Evolutionary conservation across 2,113 vertebrate species (phyloP).

Genomic region (Clarias batrachus): DNA sequence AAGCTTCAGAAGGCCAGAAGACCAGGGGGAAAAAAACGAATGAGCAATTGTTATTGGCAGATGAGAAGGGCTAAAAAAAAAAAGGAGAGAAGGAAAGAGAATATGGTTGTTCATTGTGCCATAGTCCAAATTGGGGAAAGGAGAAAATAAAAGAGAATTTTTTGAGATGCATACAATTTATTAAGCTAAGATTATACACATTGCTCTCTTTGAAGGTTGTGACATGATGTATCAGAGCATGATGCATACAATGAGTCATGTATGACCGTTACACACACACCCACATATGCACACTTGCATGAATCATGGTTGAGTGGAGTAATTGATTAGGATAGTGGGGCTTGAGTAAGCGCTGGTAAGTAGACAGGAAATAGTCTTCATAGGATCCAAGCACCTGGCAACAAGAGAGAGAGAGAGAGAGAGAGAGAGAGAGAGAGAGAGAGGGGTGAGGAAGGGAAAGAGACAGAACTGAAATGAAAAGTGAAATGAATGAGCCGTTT

Average conservation of each 20-base stretch:
- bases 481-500: background rate
- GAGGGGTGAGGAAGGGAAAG: background rate
- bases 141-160: background rate
- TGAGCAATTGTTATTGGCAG: slow-evolving; percentile 17
- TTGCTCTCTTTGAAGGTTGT: background rate
- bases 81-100: background rate
- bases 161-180: background rate
- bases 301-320: slow-evolving; percentile 30
- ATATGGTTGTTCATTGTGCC: background rate
- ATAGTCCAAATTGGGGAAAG: background rate
- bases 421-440: background rate
- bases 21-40: slow-evolving; percentile 1
- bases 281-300: background rate
- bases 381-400: slow-evolving; percentile 32
- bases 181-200: background rate
- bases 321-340: slow-evolving; percentile 21
- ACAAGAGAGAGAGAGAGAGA: background rate
- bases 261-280: background rate
- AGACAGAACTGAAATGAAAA: background rate
- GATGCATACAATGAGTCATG: slow-evolving; percentile 34
- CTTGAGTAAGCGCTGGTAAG: background rate
- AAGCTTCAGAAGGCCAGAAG: slow-evolving; percentile 31
- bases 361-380: slow-evolving; percentile 3
- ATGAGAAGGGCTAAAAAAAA: background rate
- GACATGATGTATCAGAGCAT: slow-evolving; percentile 1